phyloP scores from a whole-genome alignment of 2,113 vertebrate genomes.

The Pontoporia blainvillei region DNA sequence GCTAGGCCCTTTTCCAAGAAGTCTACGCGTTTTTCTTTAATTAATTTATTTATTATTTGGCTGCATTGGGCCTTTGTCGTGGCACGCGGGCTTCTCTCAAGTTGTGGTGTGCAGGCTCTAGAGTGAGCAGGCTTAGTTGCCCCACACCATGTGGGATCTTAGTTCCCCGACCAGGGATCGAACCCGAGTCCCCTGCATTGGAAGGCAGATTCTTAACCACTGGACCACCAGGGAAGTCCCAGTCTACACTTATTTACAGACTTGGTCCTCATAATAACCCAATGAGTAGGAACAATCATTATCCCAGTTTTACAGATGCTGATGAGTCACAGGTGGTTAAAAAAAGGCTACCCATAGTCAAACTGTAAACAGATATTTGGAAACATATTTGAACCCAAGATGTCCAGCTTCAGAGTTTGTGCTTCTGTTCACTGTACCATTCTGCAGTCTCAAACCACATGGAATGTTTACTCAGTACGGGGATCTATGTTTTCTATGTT shows the following conservation, averaged over 20 bases:
- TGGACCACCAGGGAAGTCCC: no score
- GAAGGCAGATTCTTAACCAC: no score
- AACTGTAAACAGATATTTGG: background rate
- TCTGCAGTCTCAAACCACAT: background rate
- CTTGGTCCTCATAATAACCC: background rate
- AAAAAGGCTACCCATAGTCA: background rate
- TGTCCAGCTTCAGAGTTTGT: background rate
- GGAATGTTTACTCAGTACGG: background rate
- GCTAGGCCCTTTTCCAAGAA: background rate
- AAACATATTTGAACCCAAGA: background rate
- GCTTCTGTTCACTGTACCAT: background rate
- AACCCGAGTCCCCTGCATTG: no score
- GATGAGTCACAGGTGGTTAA: background rate
- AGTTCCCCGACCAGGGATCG: no score
- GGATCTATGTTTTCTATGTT: accelerated
- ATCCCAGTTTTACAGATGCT: background rate
- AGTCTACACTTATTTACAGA: background rate
- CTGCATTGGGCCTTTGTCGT: no score
- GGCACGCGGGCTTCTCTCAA: no score
- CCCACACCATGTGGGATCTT: no score
- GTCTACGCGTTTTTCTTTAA: background rate
- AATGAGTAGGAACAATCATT: background rate
- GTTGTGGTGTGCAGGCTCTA: no score
- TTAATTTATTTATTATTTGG: no score
- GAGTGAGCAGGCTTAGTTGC: no score